phyloP scores from a whole-genome alignment of 2,888 invertebrate genomes.

The Sycophila texana region DNA sequence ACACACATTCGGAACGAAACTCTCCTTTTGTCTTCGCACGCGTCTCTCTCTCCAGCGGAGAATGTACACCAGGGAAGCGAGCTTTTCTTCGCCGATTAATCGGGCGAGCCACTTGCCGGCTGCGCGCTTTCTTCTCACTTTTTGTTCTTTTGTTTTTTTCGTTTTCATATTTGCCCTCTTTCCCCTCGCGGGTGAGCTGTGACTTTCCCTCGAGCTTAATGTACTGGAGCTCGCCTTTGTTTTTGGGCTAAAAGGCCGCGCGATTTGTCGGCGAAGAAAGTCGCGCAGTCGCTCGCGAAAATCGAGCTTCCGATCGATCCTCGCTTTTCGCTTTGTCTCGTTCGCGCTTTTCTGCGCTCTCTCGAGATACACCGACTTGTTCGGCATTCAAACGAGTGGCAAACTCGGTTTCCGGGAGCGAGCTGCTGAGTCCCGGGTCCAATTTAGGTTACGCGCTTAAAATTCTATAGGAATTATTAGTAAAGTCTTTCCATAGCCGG shows the following conservation, averaged over 20 bases:
- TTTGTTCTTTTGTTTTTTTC: neutral
- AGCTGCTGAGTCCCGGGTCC: neutral
- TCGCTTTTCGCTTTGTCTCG: neutral
- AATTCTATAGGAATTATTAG: constrained; percentile 11
- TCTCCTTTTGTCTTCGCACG: neutral
- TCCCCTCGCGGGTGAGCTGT: no score
- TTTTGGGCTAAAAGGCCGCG: neutral
- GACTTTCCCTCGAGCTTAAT: no score
- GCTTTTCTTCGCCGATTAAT: constrained; percentile 10
- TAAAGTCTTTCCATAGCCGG: constrained; percentile 26
- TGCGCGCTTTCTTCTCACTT: neutral
- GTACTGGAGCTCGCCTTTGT: neutral
- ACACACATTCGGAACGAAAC: neutral
- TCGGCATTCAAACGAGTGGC: neutral
- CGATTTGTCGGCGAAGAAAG: constrained; percentile 2
- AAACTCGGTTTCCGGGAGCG: constrained; percentile 31
- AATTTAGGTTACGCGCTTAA: neutral
- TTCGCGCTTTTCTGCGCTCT: neutral
- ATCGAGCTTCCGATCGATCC: constrained; percentile 36
- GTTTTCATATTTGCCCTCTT: no score
- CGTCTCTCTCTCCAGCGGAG: neutral
- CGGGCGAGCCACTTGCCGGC: neutral
- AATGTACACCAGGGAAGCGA: neutral
- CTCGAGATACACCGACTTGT: neutral
- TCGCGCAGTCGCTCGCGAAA: constrained; percentile 15